A percentile compares a stretch with the other conserved stretches of the same genome.
phyloP scores from a whole-genome alignment of 2,113 vertebrate species.

The Corydoras sp. region DNA sequence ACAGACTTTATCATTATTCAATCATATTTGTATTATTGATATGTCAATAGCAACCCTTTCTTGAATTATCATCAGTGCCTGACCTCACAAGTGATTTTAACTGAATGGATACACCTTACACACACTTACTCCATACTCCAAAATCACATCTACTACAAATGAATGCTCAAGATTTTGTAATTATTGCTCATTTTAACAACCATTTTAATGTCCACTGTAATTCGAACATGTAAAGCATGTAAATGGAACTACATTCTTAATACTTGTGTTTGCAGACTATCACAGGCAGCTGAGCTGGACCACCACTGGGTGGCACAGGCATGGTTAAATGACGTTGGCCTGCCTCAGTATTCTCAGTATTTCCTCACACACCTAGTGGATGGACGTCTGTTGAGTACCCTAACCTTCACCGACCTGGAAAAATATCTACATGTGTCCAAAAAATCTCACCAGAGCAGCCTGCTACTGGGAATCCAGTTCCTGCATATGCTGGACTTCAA shows the following conservation, averaged over 20 bases:
- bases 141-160: too few species aligned
- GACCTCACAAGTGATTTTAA: too few species aligned
- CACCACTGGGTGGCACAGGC: conserved; percentile 88
- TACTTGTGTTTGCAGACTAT: conserved; percentile 56
- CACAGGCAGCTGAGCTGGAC: conserved; percentile 79
- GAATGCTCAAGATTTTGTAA: too few species aligned
- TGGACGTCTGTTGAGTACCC: conserved; percentile 74
- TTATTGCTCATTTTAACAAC: too few species aligned
- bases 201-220: too few species aligned
- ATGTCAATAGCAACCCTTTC: too few species aligned
- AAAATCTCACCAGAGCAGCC: conserved; percentile 80
- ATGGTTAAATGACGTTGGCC: conserved; percentile 76
- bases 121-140: too few species aligned
- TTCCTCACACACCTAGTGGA: conserved; percentile 81
- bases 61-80: too few species aligned
- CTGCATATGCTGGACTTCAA: conserved; percentile 73
- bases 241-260: neutral
- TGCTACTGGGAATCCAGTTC: conserved; percentile 80
- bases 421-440: conserved; percentile 75
- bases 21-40: too few species aligned
- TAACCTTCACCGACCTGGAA: conserved; percentile 75
- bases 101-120: too few species aligned
- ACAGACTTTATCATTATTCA: too few species aligned
- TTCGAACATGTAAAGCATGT: too few species aligned
- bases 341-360: conserved; percentile 81